These are phyloP conservation scores for Dysmachus trigonus DNA, from an alignment of 2,888 invertebrate species.

Conservation along the genomic window DNA sequence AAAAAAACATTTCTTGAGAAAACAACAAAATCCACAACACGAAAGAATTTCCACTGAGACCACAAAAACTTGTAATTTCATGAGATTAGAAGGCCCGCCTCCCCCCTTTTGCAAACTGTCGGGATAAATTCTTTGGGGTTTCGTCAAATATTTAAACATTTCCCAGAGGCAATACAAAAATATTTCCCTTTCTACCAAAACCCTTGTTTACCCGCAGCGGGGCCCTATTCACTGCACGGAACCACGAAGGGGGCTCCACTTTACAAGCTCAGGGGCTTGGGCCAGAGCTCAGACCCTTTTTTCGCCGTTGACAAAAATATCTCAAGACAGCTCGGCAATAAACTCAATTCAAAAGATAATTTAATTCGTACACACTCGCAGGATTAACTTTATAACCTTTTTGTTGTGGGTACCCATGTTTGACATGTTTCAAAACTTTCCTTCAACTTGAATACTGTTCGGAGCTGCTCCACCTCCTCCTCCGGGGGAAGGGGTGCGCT, in stretches of 20 bases:
- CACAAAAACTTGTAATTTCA: background rate
- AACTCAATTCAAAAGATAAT: conserved; percentile 34
- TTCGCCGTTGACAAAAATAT: conserved; percentile 3
- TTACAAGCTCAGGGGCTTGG: background rate
- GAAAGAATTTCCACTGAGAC: background rate
- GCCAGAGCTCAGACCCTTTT: background rate
- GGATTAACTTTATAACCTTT: conserved; percentile 30
- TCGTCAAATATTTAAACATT: background rate
- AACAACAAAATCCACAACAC: background rate
- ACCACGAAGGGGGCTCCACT: background rate
- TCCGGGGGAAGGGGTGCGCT: background rate
- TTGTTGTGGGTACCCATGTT: conserved; percentile 26
- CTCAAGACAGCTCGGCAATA: conserved; percentile 20
- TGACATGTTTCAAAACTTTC: conserved; percentile 28
- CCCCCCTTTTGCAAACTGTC: background rate
- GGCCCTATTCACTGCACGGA: background rate
- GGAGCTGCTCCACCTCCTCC: background rate
- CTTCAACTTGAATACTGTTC: background rate
- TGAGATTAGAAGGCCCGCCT: background rate
- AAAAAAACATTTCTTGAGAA: background rate
- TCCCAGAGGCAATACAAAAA: background rate
- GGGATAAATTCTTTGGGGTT: background rate
- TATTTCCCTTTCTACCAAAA: background rate
- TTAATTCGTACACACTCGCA: conserved; percentile 7
- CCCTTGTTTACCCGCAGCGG: background rate